A percentile compares a stretch with the other conserved stretches of the same genome.
phyloP scores from a whole-genome alignment of 92 coral and sea anemone genomes.

The Zoanthus sansibaricus region DNA sequence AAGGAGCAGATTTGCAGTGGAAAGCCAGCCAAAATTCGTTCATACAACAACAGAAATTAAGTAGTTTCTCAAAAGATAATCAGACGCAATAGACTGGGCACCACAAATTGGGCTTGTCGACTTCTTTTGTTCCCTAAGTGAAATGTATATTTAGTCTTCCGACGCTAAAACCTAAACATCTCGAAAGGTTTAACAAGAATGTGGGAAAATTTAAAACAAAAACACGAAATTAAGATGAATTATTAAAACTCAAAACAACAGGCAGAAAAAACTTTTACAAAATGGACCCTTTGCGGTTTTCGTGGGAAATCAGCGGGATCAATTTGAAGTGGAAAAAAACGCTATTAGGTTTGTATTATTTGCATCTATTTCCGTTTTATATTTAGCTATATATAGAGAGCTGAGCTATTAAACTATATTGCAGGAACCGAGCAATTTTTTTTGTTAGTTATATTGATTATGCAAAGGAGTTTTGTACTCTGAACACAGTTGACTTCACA shows the following conservation, averaged over 20 bases:
- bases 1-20: not conserved
- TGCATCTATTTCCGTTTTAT: slow-evolving; percentile 1
- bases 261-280: not conserved
- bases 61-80: not conserved
- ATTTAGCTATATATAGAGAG: too few species aligned
- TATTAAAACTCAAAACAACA: not conserved
- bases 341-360: not conserved
- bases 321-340: not conserved
- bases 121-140: slow-evolving; percentile 1
- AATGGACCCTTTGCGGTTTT: not conserved
- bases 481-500: too few species aligned
- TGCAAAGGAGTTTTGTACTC: too few species aligned
- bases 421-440: too few species aligned
- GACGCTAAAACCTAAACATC: not conserved
- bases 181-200: slow-evolving; percentile 10
- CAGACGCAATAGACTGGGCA: slow-evolving; percentile 27
- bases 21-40: slow-evolving; percentile 3
- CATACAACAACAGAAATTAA: not conserved
- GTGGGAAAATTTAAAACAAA: not conserved
- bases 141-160: not conserved
- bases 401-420: too few species aligned
- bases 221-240: not conserved
- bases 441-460: too few species aligned
- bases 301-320: not conserved
- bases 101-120: slow-evolving; percentile 13